phyloP scores from a whole-genome alignment of 2,888 invertebrate genomes.

The Scaptomyza reducta region DNA sequence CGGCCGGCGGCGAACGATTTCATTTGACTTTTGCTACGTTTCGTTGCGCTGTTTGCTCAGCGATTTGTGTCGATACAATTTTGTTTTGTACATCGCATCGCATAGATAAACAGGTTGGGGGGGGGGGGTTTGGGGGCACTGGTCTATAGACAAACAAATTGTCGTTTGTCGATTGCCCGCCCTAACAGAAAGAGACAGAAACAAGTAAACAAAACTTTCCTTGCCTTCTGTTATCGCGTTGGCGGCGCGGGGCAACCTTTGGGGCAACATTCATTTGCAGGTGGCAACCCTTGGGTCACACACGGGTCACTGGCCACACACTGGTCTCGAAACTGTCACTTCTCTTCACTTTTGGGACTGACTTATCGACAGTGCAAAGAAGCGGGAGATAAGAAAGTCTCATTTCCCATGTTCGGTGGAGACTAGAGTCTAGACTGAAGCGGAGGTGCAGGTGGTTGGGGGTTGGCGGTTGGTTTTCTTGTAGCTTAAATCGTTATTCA shows the following conservation, averaged over 20 bases:
- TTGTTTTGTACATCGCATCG: slow-evolving; percentile 28
- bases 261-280: slow-evolving; percentile 30
- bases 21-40: slow-evolving; percentile 41
- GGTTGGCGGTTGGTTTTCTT: too few relatives aligned
- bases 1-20: slow-evolving; percentile 54
- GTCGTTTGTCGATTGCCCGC: slow-evolving; percentile 58
- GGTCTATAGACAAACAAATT: slow-evolving; percentile 68
- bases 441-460: too few relatives aligned
- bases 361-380: neutral
- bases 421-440: too few relatives aligned
- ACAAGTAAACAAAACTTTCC: slow-evolving; percentile 24
- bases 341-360: neutral
- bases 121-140: neutral
- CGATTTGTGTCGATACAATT: slow-evolving; percentile 58
- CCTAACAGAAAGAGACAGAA: neutral
- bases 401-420: neutral
- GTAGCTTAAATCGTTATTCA: too few relatives aligned
- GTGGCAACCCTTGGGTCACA: slow-evolving; percentile 39
- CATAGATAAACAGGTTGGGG: slow-evolving; percentile 48
- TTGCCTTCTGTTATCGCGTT: slow-evolving; percentile 15
- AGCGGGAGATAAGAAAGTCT: neutral
- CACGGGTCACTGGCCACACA: neutral
- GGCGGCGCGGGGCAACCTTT: slow-evolving; percentile 7
- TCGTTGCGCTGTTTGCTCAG: slow-evolving; percentile 45
- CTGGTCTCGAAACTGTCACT: neutral